phyloP scores from a whole-genome alignment of 2,113 vertebrate genomes.

The Archilochus colubris region DNA sequence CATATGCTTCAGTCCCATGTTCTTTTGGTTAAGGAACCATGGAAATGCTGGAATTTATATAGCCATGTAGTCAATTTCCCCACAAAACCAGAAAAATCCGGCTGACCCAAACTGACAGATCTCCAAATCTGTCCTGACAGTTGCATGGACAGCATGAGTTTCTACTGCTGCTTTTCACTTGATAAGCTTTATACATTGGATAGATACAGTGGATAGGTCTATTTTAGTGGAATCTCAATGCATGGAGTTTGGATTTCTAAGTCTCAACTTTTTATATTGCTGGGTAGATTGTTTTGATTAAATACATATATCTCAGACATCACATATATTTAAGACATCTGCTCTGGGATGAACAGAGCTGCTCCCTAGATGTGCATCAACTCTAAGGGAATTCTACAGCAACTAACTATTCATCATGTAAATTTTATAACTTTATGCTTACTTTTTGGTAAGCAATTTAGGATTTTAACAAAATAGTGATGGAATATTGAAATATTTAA shows the following conservation, averaged over 20 bases:
- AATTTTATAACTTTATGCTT: not conserved
- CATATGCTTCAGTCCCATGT: not conserved
- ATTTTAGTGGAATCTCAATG: not conserved
- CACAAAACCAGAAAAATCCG: not conserved
- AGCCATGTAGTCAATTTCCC: not conserved
- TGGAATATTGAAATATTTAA: constrained; percentile 5
- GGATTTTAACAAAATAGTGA: not conserved
- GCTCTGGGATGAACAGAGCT: not conserved
- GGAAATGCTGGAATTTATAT: not conserved
- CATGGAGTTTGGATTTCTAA: not conserved
- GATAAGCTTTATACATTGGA: not conserved
- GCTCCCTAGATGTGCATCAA: not conserved
- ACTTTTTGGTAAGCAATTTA: not conserved
- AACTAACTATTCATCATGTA: not conserved
- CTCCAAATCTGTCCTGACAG: not conserved
- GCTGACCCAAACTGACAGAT: not conserved
- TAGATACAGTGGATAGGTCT: not conserved
- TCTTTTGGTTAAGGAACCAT: not conserved
- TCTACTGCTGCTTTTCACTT: not conserved
- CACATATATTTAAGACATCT: not conserved
- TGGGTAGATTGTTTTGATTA: not conserved
- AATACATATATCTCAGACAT: not conserved
- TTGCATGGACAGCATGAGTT: not conserved
- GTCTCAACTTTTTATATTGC: not conserved
- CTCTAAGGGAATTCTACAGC: not conserved